Evolutionary conservation across 2,888 invertebrate genomes (phyloP).

Genomic region (Pachliopta kotzebuea): DNA sequence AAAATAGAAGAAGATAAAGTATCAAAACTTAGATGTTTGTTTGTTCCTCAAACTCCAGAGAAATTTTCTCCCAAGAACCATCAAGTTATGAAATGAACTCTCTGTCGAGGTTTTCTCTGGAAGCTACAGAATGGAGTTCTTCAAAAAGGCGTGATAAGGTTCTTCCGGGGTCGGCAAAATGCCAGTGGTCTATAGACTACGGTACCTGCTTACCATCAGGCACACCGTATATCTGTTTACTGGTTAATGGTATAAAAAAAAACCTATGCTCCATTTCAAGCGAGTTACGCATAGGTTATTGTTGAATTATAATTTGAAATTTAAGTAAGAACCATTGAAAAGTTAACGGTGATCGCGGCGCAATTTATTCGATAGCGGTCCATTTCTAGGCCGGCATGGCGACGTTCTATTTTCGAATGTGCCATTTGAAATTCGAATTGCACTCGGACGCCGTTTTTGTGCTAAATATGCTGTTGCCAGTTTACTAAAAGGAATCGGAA

Average conservation of each 20-base stretch:
- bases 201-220: no score
- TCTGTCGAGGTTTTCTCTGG: no score
- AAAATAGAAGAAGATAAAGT: no score
- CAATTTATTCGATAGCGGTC: constrained; percentile 47
- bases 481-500: constrained; percentile 41
- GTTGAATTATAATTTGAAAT: constrained; percentile 8
- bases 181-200: no score
- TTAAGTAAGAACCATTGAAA: constrained; percentile 7
- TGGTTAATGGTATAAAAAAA: neutral
- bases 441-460: constrained; percentile 49
- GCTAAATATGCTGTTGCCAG: constrained; percentile 58
- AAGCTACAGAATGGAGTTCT: no score
- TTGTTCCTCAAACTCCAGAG: no score
- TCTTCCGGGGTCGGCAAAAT: no score
- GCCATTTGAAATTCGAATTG: constrained; percentile 62
- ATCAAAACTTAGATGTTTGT: no score
- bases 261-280: no score
- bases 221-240: neutral
- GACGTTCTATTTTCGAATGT: constrained; percentile 55
- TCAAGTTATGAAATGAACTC: no score
- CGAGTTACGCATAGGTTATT: neutral
- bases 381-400: constrained; percentile 36
- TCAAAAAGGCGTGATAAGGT: no score
- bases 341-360: constrained; percentile 12
- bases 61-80: no score